A percentile compares a stretch with the other conserved stretches of the same genome.
Conservation (phyloP, 1,140 invertebrate species). For the Musca domestica region DNA sequence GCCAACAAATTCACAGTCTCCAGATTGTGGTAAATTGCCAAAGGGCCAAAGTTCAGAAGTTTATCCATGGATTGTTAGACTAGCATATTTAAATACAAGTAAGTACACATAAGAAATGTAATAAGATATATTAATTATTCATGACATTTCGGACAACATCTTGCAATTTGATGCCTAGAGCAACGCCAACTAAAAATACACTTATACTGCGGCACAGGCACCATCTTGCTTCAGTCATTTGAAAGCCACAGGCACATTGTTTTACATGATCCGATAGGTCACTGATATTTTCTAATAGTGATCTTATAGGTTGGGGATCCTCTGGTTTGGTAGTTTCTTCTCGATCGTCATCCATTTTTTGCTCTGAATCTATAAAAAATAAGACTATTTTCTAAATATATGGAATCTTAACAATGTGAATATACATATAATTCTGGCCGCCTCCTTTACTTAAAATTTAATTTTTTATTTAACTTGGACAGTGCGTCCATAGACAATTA, state of each 20-base stretch:
- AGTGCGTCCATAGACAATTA: too few species aligned
- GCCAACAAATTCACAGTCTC: background rate
- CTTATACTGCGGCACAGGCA: constrained; percentile 27
- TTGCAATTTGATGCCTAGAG: constrained; percentile 21
- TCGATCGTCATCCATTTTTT: too few species aligned
- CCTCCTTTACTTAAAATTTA: too few species aligned
- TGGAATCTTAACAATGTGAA: too few species aligned
- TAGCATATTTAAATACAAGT: constrained; percentile 60
- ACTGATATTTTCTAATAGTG: background rate
- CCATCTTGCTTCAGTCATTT: constrained; percentile 26
- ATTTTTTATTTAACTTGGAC: too few species aligned
- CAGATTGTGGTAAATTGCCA: background rate
- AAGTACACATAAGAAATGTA: constrained; percentile 17
- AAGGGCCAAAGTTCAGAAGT: constrained; percentile 37
- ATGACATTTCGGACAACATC: constrained; percentile 18
- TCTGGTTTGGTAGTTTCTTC: too few species aligned
- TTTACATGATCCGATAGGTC: background rate
- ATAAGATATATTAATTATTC: background rate
- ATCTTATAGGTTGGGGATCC: background rate
- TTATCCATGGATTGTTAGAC: constrained; percentile 67
- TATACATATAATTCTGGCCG: too few species aligned
- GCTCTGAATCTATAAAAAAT: too few species aligned
- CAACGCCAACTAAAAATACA: constrained; percentile 37
- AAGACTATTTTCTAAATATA: too few species aligned
- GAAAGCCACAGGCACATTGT: constrained; percentile 7